A percentile compares a stretch with the other conserved stretches of the same genome.
Evolutionary conservation across 2,888 invertebrate genomes (phyloP).

Genomic region (Brachynemurus nebulosus): DNA sequence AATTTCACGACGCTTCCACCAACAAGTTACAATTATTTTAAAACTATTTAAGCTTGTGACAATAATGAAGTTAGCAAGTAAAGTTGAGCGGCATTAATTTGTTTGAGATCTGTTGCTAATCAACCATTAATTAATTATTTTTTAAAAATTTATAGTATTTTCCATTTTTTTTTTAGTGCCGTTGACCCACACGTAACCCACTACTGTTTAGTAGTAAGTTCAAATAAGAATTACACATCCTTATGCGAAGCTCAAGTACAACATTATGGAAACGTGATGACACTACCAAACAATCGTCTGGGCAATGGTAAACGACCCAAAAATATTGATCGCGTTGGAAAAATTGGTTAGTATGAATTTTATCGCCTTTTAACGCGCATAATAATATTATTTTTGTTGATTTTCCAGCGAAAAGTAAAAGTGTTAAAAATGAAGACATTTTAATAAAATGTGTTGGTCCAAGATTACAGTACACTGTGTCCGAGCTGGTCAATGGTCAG

Average conservation of each 20-base stretch:
- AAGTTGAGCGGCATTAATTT: no score
- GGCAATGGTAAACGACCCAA: slow-evolving; percentile 6
- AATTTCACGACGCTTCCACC: no score
- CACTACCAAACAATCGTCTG: slow-evolving; percentile 6
- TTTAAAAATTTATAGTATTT: slow-evolving; percentile 9
- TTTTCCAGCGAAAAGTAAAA: background rate
- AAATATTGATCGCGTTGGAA: slow-evolving; percentile 7
- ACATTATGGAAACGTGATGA: slow-evolving; percentile 16
- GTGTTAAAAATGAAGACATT: slow-evolving; percentile 14
- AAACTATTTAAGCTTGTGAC: no score
- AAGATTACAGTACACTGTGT: slow-evolving; percentile 35
- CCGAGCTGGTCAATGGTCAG: slow-evolving; percentile 32
- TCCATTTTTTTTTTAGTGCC: slow-evolving; percentile 24
- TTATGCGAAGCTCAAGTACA: slow-evolving; percentile 35
- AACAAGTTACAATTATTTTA: no score
- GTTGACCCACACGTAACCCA: slow-evolving; percentile 35
- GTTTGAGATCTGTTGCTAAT: no score
- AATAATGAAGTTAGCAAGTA: no score
- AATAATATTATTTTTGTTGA: background rate
- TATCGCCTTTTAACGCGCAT: background rate
- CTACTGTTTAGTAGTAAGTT: slow-evolving; percentile 39
- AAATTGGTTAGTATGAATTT: slow-evolving; percentile 12
- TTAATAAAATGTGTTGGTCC: slow-evolving; percentile 34
- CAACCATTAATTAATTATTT: background rate
- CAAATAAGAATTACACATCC: slow-evolving; percentile 30